Evolutionary conservation across 2,113 vertebrate genomes (phyloP), one percentile per base, ranked within the genome.

Genomic region (rabbit (Oryctolagus cuniculus)): DNA sequence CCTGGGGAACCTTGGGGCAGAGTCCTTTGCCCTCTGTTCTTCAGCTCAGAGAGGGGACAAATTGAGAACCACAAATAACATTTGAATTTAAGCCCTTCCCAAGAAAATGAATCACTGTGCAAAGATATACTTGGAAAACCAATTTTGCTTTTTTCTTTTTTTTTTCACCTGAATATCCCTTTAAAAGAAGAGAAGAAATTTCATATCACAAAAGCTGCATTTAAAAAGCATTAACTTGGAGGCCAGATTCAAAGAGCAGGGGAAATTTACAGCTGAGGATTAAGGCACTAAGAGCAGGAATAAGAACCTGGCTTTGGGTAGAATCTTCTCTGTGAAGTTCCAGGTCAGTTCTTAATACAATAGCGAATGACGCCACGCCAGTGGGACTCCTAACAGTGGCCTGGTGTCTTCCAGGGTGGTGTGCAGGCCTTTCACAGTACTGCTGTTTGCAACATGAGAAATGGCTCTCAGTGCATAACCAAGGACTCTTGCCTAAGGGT

Each of bases 71-170:
- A 90, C 75, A 70, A 91, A 92, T 84, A 95, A 17, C 93, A 96
- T 67, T 93, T 96, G 73, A 93, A n/a, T 44, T 94, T 92, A 64
- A 93, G 67, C 63, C 78, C 95, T 96, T 92, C 53, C 73, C 61
- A 61, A 63, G 72, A 92, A 97, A 96, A 93, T 88, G 87, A 97
- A 92, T 77, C 84, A 80, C 89, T 29, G 12, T 83, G 64, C 61
- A 95, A 93, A 97, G 90, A 94, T 72, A 79, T 44, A 83, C 91
- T 92, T 72, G 91, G 82, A 93, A 97, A 96, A 85, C 74, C 1
- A 3, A 95, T 74, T 96, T 87, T 53, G 51, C 34, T 21, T 92
- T 82, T 53, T 19, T 34, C 82, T 88, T 91, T 90, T 51, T 74
- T 90, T 91, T 90, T 58, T 74, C 44, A n/a, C 55, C 80, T 44